Percentiles rank a stretch among this genome's conserved stretches.
Conservation (phyloP, 2,888 invertebrate genomes). For the Tetragnatha montana region DNA sequence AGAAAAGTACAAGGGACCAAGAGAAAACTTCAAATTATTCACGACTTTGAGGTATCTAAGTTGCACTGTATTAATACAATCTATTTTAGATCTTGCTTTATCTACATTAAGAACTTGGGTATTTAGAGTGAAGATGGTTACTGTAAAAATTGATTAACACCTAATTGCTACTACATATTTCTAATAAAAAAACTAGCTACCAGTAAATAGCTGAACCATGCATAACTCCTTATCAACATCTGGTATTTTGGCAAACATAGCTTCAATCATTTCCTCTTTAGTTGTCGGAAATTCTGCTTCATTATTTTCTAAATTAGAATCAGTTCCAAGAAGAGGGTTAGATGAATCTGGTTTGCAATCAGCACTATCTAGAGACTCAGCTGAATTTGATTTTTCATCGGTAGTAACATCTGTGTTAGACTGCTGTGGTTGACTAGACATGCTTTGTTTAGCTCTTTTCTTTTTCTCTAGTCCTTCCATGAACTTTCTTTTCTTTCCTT, state of each 20-base stretch:
- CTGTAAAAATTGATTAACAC: no score
- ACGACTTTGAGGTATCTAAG: no score
- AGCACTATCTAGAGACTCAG: not conserved
- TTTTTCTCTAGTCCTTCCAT: constrained; percentile 23
- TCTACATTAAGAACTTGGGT: no score
- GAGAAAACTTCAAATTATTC: no score
- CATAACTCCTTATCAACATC: constrained; percentile 80
- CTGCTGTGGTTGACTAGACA: not conserved
- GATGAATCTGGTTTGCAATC: not conserved
- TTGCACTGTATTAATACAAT: no score
- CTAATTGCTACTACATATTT: no score
- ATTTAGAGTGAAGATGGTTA: no score
- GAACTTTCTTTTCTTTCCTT: constrained; percentile 85
- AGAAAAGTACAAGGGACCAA: not conserved
- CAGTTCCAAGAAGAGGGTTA: not conserved
- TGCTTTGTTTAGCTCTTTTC: not conserved
- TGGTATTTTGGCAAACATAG: constrained; percentile 83
- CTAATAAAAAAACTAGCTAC: constrained; percentile 74
- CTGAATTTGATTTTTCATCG: not conserved
- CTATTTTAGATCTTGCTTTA: no score
- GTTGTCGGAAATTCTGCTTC: constrained; percentile 74
- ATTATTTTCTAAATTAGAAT: not conserved
- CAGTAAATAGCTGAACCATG: constrained; percentile 84
- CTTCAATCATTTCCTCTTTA: constrained; percentile 82
- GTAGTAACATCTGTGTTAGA: not conserved